Percentiles rank a stretch among this genome's conserved stretches.
Conservation (phyloP, 2,888 invertebrate genomes). For the Philereme vetulata region DNA sequence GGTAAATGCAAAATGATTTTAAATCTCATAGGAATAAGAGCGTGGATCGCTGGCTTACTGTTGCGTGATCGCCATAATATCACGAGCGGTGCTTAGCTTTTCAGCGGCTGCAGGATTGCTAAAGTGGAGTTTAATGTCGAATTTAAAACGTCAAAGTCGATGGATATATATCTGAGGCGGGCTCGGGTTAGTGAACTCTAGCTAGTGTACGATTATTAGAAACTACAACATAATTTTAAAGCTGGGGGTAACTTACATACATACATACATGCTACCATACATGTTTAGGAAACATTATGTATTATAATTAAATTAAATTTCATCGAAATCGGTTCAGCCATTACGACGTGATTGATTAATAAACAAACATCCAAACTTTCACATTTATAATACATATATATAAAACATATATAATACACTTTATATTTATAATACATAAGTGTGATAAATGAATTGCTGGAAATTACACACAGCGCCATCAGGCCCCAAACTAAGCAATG, state of each 20-base stretch:
- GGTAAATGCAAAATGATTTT: constrained; percentile 22
- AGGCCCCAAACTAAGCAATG: too few species aligned
- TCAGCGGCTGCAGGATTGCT: not conserved
- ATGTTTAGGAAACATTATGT: too few species aligned
- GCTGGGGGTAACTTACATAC: not conserved
- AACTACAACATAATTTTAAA: not conserved
- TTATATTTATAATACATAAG: too few species aligned
- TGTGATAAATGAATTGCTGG: too few species aligned
- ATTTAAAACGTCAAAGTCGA: constrained; percentile 5
- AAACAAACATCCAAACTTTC: too few species aligned
- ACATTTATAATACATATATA: too few species aligned
- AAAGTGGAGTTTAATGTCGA: constrained; percentile 5
- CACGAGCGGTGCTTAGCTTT: constrained; percentile 11
- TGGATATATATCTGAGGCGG: constrained; percentile 1
- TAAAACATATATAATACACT: too few species aligned
- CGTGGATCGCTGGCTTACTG: constrained; percentile 17
- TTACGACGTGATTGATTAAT: too few species aligned
- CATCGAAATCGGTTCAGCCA: too few species aligned
- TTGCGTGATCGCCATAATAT: constrained; percentile 25
- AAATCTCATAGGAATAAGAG: constrained; percentile 21
- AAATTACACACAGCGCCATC: too few species aligned
- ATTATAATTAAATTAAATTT: too few species aligned
- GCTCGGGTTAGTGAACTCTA: not conserved
- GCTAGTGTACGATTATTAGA: not conserved
- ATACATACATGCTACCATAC: too few species aligned